Base-by-base conservation (phyloP, 2,113 vertebrate species). In the Podilymbus podiceps region DNA sequence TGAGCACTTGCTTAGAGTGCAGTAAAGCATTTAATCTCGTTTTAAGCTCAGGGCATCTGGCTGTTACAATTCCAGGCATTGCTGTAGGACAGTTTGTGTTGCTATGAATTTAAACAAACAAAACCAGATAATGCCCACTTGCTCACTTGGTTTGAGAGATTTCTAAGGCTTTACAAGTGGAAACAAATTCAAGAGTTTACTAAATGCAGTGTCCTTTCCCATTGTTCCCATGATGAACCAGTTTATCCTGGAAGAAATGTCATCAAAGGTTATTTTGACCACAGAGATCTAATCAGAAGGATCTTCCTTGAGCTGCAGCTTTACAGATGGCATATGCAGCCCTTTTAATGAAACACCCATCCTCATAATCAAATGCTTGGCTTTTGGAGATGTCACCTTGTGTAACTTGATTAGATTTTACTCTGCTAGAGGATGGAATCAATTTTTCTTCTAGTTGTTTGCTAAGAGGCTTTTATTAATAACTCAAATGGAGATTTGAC, bases 391-490 rank as follows among this genome's bases (percentile, higher is more conserved):
- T 95, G 96, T 97, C 96, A 97, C 96, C 95, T 97, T 97, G 94
- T 22, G 63, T 90, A 60, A 92, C 81, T 69, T 69, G 93, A 96
- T 96, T 96, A 95, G 80, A 77, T 92, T 83, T 80, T 35, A 23
- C 74, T 88, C 80, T 89, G 80, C 81, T 59, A 15, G 75, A 91
- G 84, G 89, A 90, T 18, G 77, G 87, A 89, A 97, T 97, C 95
- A 86, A 69, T 96, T 97, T 92, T 75, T 88, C 80, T 72, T 49
- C 84, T 64, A 50, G 44, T 66, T 88, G 52, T 93, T 96, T 93
- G 95, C 91, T 47, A 88, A 79, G 95, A 89, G 94, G 66, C 67
- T 88, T 96, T 96, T 94, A 93, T 96, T 97, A 97, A 97, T 96
- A 96, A 93, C 74, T 0, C 75, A 97, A 97, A 97, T 97, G 94